These are phyloP conservation scores for Tiliacea aurago DNA, from an alignment of 2,888 invertebrate species.

Conservation along the genomic window DNA sequence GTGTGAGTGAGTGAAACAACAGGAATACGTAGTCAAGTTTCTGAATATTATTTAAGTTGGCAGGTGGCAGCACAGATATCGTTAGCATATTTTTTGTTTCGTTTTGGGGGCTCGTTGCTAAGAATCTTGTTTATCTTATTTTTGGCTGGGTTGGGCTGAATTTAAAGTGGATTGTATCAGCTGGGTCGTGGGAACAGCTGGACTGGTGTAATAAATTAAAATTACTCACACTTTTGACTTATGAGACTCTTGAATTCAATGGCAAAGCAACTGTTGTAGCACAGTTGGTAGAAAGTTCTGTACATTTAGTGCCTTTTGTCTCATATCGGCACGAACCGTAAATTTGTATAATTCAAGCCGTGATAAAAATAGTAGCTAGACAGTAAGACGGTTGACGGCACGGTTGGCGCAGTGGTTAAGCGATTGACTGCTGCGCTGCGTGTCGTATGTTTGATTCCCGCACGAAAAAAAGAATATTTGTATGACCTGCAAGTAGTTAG, in stretches of 20 bases:
- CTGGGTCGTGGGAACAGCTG: slow-evolving; percentile 25
- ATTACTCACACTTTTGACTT: slow-evolving; percentile 8
- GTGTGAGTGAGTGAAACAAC: slow-evolving; percentile 1
- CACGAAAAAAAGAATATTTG: too few species aligned
- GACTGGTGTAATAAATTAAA: slow-evolving; percentile 19
- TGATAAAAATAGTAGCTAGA: not conserved
- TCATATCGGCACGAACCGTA: not conserved
- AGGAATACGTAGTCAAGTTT: not conserved
- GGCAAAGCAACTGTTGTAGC: not conserved
- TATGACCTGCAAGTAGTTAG: too few species aligned
- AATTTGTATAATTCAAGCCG: not conserved
- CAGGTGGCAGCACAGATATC: slow-evolving; percentile 55
- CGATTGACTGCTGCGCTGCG: too few species aligned
- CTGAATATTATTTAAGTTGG: not conserved
- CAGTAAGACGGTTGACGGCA: too few species aligned
- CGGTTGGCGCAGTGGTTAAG: too few species aligned
- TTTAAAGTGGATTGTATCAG: slow-evolving; percentile 40
- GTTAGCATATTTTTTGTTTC: slow-evolving; percentile 42
- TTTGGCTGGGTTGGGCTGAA: slow-evolving; percentile 18
- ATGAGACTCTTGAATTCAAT: not conserved
- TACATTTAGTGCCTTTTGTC: not conserved
- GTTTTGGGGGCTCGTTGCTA: slow-evolving; percentile 29
- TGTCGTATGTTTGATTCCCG: too few species aligned
- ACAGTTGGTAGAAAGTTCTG: not conserved
- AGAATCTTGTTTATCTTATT: slow-evolving; percentile 46